A percentile compares a stretch with the other conserved stretches of the same genome.
Conservation (phyloP, 2,797 vertebrate genomes). For the Heliangelus exortis region DNA sequence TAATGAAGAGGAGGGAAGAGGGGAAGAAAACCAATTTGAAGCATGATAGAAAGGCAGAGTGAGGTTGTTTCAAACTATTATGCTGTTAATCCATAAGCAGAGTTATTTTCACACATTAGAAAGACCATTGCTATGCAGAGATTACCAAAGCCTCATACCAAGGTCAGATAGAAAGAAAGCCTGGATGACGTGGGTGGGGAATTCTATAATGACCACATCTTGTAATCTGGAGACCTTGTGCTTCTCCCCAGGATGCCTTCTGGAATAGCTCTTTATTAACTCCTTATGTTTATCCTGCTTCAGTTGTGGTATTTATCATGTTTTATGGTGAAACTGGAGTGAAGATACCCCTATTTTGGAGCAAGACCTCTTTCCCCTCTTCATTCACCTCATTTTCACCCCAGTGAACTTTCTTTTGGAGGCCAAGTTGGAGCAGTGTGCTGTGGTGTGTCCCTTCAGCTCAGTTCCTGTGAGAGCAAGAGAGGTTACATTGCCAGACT, state of each 20-base stretch:
- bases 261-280: slow-evolving; percentile 29
- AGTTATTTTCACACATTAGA: slow-evolving; percentile 44
- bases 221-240: slow-evolving; percentile 64
- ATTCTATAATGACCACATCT: slow-evolving; percentile 55
- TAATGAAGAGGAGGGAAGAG: slow-evolving; percentile 26
- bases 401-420: neutral
- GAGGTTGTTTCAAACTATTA: neutral
- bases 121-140: slow-evolving; percentile 45
- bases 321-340: neutral
- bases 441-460: neutral
- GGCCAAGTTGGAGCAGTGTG: neutral
- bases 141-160: slow-evolving; percentile 46
- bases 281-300: neutral
- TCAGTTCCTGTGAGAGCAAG: neutral
- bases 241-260: slow-evolving; percentile 5
- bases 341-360: neutral
- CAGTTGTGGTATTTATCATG: rapidly evolving
- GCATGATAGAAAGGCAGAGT: neutral
- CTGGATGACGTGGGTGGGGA: slow-evolving; percentile 31
- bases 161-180: slow-evolving; percentile 50
- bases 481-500: neutral
- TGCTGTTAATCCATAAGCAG: slow-evolving; percentile 15
- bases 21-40: slow-evolving; percentile 29
- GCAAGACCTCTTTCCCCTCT: neutral
- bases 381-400: neutral